A percentile compares a stretch with the other conserved stretches of the same genome.
These are phyloP conservation scores for Pantelozetes paolii DNA, from an alignment of 2,888 invertebrate species.

Conservation along the genomic window DNA sequence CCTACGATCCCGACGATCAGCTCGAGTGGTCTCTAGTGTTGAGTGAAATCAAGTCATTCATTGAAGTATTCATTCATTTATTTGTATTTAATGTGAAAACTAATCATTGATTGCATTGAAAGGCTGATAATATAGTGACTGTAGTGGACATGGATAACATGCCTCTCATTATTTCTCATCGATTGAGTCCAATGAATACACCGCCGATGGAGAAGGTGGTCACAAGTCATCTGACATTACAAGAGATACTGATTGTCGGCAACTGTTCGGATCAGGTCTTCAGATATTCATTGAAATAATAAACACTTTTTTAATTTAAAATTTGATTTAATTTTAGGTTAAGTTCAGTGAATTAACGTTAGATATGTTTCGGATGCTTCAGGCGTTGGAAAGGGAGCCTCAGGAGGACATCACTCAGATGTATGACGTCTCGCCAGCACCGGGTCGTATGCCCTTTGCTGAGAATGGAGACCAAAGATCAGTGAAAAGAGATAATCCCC, in stretches of 20 bases:
- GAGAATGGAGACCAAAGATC: constrained; percentile 37
- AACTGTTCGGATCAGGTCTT: constrained; percentile 78
- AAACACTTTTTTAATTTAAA: not conserved
- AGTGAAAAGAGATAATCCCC: constrained; percentile 72
- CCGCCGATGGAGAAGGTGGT: constrained; percentile 82
- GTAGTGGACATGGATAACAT: constrained; percentile 80
- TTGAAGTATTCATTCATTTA: constrained; percentile 57
- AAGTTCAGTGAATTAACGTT: constrained; percentile 94
- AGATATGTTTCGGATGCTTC: constrained; percentile 96
- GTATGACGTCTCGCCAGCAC: constrained; percentile 64
- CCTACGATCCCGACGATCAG: constrained; percentile 95
- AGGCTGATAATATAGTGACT: constrained; percentile 79
- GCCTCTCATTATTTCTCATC: constrained; percentile 78
- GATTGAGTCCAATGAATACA: constrained; percentile 74
- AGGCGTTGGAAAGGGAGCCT: constrained; percentile 87
- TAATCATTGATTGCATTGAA: constrained; percentile 27
- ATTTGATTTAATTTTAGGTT: constrained; percentile 57
- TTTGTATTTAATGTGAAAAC: not conserved
- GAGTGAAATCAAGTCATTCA: constrained; percentile 89
- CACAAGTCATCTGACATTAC: constrained; percentile 77
- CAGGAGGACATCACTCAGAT: constrained; percentile 47
- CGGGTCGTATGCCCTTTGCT: constrained; percentile 63
- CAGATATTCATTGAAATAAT: not conserved
- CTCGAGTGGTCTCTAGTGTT: constrained; percentile 91
- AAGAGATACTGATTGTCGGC: constrained; percentile 90